phyloP scores from a whole-genome alignment of 2,113 vertebrate genomes.

The Apodemus sylvaticus region DNA sequence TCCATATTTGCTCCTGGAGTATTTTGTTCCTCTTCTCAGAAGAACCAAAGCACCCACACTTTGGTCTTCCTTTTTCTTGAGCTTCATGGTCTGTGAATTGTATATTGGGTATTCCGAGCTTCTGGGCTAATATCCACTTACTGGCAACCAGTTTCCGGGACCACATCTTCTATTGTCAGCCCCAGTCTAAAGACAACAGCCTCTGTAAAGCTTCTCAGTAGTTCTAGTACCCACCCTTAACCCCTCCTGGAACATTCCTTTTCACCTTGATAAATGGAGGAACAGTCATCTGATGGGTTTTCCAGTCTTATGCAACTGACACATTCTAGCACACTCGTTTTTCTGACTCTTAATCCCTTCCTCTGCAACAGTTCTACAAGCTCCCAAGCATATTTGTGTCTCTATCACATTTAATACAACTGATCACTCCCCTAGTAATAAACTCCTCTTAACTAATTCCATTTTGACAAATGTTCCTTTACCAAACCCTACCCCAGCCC shows the following conservation, averaged over 20 bases:
- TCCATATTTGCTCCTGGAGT: too few relatives aligned
- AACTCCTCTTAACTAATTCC: neutral
- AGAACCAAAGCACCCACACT: too few relatives aligned
- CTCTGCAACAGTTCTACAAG: neutral
- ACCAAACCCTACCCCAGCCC: neutral
- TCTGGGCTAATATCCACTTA: neutral
- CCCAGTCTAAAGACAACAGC: neutral
- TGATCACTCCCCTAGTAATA: neutral
- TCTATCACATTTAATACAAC: neutral
- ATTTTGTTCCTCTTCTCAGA: too few relatives aligned
- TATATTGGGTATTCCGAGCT: too few relatives aligned
- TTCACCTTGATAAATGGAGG: neutral
- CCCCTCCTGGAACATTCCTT: neutral
- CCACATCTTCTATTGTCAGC: neutral
- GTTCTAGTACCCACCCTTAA: neutral
- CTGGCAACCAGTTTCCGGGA: neutral
- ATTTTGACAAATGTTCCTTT: neutral
- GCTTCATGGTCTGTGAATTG: too few relatives aligned
- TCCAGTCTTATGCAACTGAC: neutral
- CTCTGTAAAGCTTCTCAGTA: neutral
- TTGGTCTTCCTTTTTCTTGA: too few relatives aligned
- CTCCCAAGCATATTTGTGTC: neutral
- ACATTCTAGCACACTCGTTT: neutral
- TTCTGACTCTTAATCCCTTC: neutral
- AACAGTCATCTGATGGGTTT: neutral